Conservation (phyloP, 2,797 vertebrate species). For the Mus caroli region DNA sequence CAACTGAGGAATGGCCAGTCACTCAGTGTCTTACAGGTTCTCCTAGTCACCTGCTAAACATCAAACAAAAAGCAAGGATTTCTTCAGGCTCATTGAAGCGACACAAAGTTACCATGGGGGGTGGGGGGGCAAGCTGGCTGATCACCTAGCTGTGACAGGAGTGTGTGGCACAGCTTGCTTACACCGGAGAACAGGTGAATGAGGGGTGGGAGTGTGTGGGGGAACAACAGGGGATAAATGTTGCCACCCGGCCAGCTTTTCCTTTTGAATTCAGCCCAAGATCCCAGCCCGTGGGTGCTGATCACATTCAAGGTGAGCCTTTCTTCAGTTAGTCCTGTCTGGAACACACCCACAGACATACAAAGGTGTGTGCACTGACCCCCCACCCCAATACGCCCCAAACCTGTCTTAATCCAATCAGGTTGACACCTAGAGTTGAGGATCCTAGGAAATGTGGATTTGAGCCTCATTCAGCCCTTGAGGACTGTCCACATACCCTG, state of each 20-base stretch:
- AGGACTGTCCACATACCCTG: background rate
- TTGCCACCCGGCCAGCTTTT: background rate
- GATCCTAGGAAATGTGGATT: background rate
- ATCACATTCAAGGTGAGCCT: background rate
- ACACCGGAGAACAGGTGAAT: background rate
- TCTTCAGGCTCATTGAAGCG: background rate
- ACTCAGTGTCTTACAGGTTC: background rate
- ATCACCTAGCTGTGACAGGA: background rate
- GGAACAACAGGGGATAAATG: no score
- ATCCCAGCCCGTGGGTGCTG: background rate
- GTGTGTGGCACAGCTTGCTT: background rate
- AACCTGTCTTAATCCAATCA: background rate
- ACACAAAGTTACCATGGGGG: background rate
- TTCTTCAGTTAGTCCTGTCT: background rate
- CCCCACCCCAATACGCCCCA: no score
- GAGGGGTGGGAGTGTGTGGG: no score
- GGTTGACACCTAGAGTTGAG: background rate
- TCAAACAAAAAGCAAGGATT: background rate
- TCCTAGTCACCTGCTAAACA: background rate
- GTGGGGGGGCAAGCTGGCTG: background rate
- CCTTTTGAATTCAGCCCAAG: background rate
- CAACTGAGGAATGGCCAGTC: background rate
- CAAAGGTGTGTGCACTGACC: background rate
- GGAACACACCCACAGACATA: background rate
- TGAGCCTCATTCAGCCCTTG: background rate